phyloP scores from a whole-genome alignment of 2,113 vertebrate genomes.

The Tiliqua scincoides region DNA sequence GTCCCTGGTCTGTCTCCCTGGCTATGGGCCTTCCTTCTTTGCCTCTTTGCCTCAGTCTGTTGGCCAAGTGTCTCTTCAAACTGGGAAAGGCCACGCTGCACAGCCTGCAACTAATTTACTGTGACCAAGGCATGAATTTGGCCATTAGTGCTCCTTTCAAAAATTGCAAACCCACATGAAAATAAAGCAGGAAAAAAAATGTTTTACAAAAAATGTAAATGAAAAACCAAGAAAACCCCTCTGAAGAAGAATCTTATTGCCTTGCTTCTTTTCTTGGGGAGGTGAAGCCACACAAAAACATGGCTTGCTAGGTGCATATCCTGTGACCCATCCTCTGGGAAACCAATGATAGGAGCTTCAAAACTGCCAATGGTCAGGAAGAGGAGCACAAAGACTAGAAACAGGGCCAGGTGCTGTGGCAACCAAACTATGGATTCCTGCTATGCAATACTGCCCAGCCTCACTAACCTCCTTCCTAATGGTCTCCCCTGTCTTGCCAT shows the following conservation, averaged over 20 bases:
- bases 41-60: no score
- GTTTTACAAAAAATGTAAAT: neutral
- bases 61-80: no score
- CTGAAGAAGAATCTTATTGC: neutral
- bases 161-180: neutral
- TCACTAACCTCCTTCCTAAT: accelerated
- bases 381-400: neutral
- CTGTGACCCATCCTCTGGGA: neutral
- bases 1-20: no score
- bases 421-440: neutral
- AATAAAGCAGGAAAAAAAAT: neutral
- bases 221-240: neutral
- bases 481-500: accelerated
- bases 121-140: no score
- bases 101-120: no score
- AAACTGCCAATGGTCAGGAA: neutral
- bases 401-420: neutral
- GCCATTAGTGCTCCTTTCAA: neutral
- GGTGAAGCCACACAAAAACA: neutral
- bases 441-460: neutral
- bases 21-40: no score
- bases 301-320: neutral
- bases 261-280: neutral
- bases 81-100: no score
- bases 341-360: neutral